phyloP scores from a whole-genome alignment of 2,888 invertebrate genomes.

The Tachina fera region DNA sequence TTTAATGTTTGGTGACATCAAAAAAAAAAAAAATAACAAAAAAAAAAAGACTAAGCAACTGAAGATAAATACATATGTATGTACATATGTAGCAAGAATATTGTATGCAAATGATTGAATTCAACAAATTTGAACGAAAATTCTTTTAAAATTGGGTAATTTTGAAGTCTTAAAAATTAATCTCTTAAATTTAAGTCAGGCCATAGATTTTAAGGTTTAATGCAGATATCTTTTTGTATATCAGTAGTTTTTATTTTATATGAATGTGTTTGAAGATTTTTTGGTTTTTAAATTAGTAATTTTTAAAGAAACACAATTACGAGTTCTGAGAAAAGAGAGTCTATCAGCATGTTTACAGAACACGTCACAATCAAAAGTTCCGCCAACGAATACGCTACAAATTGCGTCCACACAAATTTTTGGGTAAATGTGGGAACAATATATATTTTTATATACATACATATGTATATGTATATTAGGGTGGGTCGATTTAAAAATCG shows the following conservation, averaged over 20 bases:
- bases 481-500: no score
- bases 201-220: neutral
- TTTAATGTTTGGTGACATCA: slow-evolving; percentile 66
- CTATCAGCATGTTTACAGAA: no score
- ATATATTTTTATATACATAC: no score
- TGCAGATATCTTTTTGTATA: neutral
- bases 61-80: no score
- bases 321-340: no score
- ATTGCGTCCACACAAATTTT: no score
- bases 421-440: no score
- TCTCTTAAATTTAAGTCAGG: slow-evolving; percentile 23
- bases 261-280: neutral
- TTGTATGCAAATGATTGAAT: slow-evolving; percentile 54
- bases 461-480: no score
- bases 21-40: neutral
- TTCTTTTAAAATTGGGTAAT: slow-evolving; percentile 43
- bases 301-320: no score
- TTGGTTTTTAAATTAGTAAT: no score
- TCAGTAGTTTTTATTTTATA: neutral
- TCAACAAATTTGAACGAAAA: slow-evolving; percentile 17
- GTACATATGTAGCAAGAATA: neutral
- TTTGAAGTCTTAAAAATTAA: slow-evolving; percentile 14
- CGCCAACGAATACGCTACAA: no score
- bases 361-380: no score
- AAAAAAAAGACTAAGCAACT: slow-evolving; percentile 20